Percentiles rank a stretch among this genome's conserved stretches.
These are phyloP conservation scores for Drosophila pandora DNA, from an alignment of 1,140 invertebrate genomes.

Conservation along the genomic window DNA sequence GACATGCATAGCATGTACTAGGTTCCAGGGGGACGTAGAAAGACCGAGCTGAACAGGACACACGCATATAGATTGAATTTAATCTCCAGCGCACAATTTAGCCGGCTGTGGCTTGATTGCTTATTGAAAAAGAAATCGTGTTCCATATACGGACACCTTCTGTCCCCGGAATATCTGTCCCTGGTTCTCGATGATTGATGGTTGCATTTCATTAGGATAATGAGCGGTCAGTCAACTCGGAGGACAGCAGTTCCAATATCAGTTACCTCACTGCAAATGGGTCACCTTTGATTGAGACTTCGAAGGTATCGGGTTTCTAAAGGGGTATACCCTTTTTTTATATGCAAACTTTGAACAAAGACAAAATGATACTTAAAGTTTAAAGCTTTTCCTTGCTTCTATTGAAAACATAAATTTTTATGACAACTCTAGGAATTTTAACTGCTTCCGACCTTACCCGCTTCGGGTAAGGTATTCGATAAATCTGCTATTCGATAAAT, in stretches of 20 bases:
- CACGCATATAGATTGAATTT: conserved; percentile 19
- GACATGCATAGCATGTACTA: conserved; percentile 39
- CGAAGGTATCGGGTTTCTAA: conserved; percentile 17
- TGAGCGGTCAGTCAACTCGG: conserved; percentile 23
- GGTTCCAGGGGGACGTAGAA: background rate
- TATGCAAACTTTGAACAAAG: too few relatives aligned
- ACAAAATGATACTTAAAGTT: background rate
- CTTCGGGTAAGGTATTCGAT: background rate
- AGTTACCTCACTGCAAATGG: conserved; percentile 18
- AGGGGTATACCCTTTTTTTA: conserved; percentile 1
- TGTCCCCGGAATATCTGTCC: conserved; percentile 15
- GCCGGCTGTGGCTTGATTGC: conserved; percentile 41
- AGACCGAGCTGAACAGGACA: background rate
- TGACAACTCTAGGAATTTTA: background rate
- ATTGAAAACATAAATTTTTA: background rate
- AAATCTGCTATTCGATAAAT: background rate
- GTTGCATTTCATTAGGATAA: conserved; percentile 54
- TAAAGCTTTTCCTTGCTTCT: background rate
- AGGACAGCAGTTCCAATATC: conserved; percentile 33
- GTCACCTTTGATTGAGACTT: conserved; percentile 15
- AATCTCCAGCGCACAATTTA: conserved; percentile 29
- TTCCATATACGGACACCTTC: conserved; percentile 15
- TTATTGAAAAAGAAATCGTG: conserved; percentile 51
- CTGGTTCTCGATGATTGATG: conserved; percentile 39
- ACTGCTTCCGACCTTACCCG: background rate